Conservation (phyloP, 2,888 invertebrate species). For the Melangyna quadrimaculata region DNA sequence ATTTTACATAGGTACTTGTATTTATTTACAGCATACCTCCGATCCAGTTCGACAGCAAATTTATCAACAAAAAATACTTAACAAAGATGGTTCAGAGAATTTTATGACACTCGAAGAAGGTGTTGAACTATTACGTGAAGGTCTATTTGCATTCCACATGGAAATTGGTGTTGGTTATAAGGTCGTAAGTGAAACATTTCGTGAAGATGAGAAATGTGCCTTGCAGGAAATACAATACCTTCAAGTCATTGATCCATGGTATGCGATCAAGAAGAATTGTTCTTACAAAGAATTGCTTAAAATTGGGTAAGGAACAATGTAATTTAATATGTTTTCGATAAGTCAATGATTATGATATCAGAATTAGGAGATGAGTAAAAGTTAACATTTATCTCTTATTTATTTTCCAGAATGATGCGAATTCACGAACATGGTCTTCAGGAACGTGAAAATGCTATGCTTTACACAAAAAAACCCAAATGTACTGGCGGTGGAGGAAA, state of each 20-base stretch:
- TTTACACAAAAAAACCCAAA: slow-evolving; percentile 84
- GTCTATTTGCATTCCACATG: slow-evolving; percentile 86
- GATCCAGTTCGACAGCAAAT: slow-evolving; percentile 85
- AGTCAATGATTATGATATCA: no score
- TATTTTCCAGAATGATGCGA: slow-evolving; percentile 82
- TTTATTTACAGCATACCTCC: slow-evolving; percentile 83
- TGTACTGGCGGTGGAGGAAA: slow-evolving; percentile 81
- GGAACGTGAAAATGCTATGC: slow-evolving; percentile 82
- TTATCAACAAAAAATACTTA: slow-evolving; percentile 85
- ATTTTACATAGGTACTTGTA: no score
- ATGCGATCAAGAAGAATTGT: slow-evolving; percentile 84
- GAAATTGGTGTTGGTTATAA: slow-evolving; percentile 86
- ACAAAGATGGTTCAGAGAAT: slow-evolving; percentile 83
- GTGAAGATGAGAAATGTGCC: slow-evolving; percentile 87
- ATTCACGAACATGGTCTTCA: slow-evolving; percentile 84
- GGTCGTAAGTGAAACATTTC: slow-evolving; percentile 85
- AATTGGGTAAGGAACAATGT: slow-evolving; percentile 82
- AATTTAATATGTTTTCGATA: no score
- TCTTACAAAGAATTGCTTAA: slow-evolving; percentile 85
- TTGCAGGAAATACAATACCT: slow-evolving; percentile 85
- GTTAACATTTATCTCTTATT: no score
- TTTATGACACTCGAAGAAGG: slow-evolving; percentile 85
- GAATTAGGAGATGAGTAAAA: no score
- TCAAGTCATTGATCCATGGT: slow-evolving; percentile 85
- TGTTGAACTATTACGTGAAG: slow-evolving; percentile 83